These are phyloP conservation scores for Remorina albescens DNA, from an alignment of 2,797 vertebrate species.

Conservation along the genomic window DNA sequence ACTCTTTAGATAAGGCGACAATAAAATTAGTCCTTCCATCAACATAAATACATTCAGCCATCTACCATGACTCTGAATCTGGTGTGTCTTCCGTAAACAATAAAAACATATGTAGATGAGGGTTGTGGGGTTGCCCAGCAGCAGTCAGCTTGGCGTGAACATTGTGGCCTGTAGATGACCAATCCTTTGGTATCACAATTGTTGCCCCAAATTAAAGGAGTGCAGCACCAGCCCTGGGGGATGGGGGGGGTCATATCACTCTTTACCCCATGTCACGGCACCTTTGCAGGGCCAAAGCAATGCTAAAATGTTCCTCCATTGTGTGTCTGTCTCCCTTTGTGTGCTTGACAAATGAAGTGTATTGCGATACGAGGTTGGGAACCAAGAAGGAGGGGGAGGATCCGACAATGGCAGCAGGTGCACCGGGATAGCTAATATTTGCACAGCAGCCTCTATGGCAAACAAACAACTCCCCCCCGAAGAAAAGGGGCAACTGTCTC, in stretches of 20 bases:
- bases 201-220: conserved; percentile 52
- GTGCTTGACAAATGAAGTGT: conserved; percentile 82
- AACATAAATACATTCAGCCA: conserved; percentile 51
- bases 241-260: conserved; percentile 48
- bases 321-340: conserved; percentile 81
- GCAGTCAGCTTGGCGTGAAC: conserved; percentile 49
- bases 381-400: conserved; percentile 58
- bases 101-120: conserved; percentile 65
- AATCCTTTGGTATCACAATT: conserved; percentile 13
- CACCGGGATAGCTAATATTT: conserved; percentile 82
- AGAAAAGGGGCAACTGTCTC: conserved; percentile 76
- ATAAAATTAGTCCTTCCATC: conserved; percentile 56
- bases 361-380: conserved; percentile 72
- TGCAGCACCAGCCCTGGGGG: conserved; percentile 42
- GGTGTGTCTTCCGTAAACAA: conserved; percentile 33
- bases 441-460: conserved; percentile 82
- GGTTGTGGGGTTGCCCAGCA: conserved; percentile 20
- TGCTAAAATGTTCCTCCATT: conserved; percentile 78
- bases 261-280: conserved; percentile 68
- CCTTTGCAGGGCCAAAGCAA: conserved; percentile 48
- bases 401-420: conserved; percentile 86
- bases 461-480: conserved; percentile 72
- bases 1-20: conserved; percentile 46
- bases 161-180: conserved; percentile 51
- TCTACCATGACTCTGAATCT: conserved; percentile 29